These are phyloP conservation scores for Eretmochelys imbricata DNA, from an alignment of 2,113 vertebrate species.

Conservation along the genomic window DNA sequence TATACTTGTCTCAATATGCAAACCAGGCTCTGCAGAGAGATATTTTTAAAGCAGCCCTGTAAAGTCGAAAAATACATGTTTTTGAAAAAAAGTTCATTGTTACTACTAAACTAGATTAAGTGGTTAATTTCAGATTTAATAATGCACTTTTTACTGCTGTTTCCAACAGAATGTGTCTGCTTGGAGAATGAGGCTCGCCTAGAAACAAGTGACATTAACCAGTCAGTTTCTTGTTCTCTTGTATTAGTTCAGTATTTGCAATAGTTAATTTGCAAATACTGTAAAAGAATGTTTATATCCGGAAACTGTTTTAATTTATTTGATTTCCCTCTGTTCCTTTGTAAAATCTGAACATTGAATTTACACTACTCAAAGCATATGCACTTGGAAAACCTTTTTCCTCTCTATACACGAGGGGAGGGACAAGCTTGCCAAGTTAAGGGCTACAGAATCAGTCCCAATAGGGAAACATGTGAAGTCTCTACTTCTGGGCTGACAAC, in stretches of 20 bases:
- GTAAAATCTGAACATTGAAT: neutral
- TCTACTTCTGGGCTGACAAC: neutral
- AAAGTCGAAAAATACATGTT: rapidly evolving
- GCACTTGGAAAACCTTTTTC: neutral
- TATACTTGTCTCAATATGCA: neutral
- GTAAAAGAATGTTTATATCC: neutral
- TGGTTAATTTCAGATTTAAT: neutral
- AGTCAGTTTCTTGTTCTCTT: neutral
- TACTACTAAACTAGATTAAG: neutral
- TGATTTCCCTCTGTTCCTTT: neutral
- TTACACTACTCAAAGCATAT: neutral
- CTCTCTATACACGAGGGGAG: neutral
- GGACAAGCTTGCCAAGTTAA: neutral
- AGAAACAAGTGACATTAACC: neutral
- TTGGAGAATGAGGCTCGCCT: neutral
- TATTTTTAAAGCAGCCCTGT: neutral
- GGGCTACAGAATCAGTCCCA: neutral
- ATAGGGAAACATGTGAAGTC: neutral
- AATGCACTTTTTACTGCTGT: neutral
- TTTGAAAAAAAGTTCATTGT: neutral
- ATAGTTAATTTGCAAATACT: neutral
- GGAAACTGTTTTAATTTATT: neutral
- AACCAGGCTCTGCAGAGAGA: neutral
- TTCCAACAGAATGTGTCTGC: neutral
- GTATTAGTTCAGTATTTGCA: neutral